Conservation (phyloP, 2,113 vertebrate species). For the Corythornis cristatus region DNA sequence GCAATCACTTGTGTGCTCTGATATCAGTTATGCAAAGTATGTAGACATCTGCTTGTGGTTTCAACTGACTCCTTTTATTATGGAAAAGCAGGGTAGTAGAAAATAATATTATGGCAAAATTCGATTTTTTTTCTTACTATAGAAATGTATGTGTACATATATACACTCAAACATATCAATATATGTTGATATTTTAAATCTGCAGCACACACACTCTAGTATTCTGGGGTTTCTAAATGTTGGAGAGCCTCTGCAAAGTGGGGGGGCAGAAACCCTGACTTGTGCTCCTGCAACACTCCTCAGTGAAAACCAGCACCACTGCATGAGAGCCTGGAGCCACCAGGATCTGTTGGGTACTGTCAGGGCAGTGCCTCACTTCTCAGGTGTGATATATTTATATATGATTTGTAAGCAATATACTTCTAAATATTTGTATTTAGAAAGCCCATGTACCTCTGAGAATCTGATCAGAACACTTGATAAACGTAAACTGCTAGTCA, state of each 20-base stretch:
- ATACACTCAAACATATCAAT: not conserved
- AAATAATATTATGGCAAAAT: not conserved
- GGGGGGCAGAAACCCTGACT: not conserved
- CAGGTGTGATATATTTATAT: too few relatives aligned
- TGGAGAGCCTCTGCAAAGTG: rapidly evolving
- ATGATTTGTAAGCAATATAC: too few relatives aligned
- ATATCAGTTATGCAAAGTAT: not conserved
- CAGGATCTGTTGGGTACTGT: rapidly evolving
- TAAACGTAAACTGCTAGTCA: not conserved
- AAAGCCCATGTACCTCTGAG: not conserved
- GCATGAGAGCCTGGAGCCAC: not conserved
- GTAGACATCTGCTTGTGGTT: not conserved
- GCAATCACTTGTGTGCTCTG: not conserved
- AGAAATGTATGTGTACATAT: not conserved
- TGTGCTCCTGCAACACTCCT: too few relatives aligned
- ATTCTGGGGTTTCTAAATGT: not conserved
- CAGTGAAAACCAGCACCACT: rapidly evolving
- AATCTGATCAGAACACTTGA: not conserved
- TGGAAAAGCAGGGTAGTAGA: not conserved
- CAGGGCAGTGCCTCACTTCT: not conserved
- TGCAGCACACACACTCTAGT: not conserved
- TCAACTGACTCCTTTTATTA: not conserved
- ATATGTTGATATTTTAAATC: not conserved
- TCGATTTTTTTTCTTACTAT: not conserved
- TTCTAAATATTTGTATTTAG: not conserved